Evolutionary conservation across 2,888 invertebrate genomes (phyloP), one percentile per base, ranked within the genome.

Genomic region (Thalpophila matura): DNA sequence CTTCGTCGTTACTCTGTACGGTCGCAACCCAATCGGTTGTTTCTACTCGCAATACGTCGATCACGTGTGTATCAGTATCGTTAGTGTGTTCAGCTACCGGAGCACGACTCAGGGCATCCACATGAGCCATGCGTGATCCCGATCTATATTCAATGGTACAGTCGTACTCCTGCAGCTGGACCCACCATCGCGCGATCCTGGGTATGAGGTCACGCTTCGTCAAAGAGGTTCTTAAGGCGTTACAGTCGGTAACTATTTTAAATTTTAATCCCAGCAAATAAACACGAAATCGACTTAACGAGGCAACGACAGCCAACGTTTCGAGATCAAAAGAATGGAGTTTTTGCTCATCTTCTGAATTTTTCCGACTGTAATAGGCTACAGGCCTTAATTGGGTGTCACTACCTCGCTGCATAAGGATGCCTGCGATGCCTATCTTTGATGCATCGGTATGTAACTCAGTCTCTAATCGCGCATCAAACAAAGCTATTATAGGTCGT

Each of bases 401-500:
- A 4, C n/a, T 33, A 5, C 68, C 55, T 0, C 60, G 27, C 59
- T 87, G 88, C 40, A 88, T 49, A 0, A 90, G 16, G 4, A 87
- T 81, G 2, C 82, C 86, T 62, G 83, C 57, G 77, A 65, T 12
- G 0, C 87, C 87, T 0, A 70, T 18, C 18, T 79, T 70, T 27
- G 84, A 82, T 0, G 88, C 88, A 50, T 89, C 89, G 0, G 88
- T n/a, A n/a, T n/a, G n/a, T n/a, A n/a, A n/a, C n/a, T n/a, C n/a
- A n/a, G n/a, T n/a, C n/a, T n/a, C n/a, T n/a, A n/a, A n/a, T n/a
- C n/a, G n/a, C n/a, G n/a, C n/a, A n/a, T n/a, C n/a, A n/a, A n/a
- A n/a, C n/a, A n/a, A n/a, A n/a, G n/a, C n/a, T n/a, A n/a, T n/a
- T n/a, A n/a, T n/a, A n/a, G n/a, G n/a, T n/a, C n/a, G n/a, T n/a